Conservation (phyloP, 2,888 invertebrate species). For the Zygogramma bicolorata region DNA sequence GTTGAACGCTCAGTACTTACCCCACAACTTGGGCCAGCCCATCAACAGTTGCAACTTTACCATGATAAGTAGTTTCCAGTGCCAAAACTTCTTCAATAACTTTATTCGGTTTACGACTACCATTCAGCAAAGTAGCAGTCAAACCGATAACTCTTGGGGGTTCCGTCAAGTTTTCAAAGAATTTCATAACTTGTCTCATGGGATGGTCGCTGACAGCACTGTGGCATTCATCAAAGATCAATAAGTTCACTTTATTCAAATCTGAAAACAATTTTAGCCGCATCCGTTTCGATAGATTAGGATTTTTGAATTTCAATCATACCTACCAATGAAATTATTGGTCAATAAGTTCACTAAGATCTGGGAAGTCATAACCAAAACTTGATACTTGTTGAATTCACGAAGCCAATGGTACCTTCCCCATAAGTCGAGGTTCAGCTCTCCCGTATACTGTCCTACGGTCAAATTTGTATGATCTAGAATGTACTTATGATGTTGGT, state of each 20-base stretch:
- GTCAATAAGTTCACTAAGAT: slow-evolving; percentile 80
- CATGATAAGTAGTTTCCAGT: slow-evolving; percentile 81
- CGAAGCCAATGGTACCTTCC: slow-evolving; percentile 72
- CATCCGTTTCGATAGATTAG: too few relatives aligned
- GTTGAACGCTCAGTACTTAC: slow-evolving; percentile 64
- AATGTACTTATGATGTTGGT: slow-evolving; percentile 81
- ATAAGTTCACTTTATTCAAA: slow-evolving; percentile 77
- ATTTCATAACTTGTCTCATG: slow-evolving; percentile 81
- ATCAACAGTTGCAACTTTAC: slow-evolving; percentile 78
- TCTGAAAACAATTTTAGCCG: too few relatives aligned
- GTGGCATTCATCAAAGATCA: slow-evolving; percentile 97
- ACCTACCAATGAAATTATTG: slow-evolving; percentile 70
- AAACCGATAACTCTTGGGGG: slow-evolving; percentile 86
- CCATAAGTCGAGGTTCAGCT: slow-evolving; percentile 83
- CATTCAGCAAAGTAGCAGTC: slow-evolving; percentile 88
- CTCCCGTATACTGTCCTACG: slow-evolving; percentile 79
- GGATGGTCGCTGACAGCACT: slow-evolving; percentile 85
- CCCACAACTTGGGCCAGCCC: slow-evolving; percentile 70
- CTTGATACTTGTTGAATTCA: slow-evolving; percentile 75
- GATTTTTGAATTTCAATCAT: not conserved
- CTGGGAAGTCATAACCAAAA: slow-evolving; percentile 87
- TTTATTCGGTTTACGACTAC: slow-evolving; percentile 71
- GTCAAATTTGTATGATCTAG: slow-evolving; percentile 71
- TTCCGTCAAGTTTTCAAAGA: slow-evolving; percentile 67
- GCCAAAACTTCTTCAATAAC: slow-evolving; percentile 70